These are phyloP conservation scores for Sminthurides aquaticus DNA, from an alignment of 2,888 invertebrate genomes.

Conservation along the genomic window DNA sequence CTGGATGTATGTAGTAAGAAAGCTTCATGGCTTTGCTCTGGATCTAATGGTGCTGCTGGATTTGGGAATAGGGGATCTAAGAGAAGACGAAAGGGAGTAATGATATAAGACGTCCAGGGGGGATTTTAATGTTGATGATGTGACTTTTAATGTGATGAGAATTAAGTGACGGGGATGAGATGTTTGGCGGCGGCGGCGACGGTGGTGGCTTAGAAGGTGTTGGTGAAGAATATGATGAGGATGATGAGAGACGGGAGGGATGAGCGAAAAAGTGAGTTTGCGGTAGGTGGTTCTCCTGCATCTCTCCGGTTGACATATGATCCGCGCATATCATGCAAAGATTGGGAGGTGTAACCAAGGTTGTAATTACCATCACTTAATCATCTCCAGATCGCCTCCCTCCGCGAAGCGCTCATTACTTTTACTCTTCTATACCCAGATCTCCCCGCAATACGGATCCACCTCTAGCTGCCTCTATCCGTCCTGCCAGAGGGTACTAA, in stretches of 20 bases:
- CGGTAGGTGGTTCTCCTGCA: slow-evolving; percentile 17
- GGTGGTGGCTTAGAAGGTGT: neutral
- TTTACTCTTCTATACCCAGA: slow-evolving; percentile 13
- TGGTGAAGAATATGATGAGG: neutral
- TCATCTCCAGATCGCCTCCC: slow-evolving; percentile 30
- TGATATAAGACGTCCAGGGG: neutral
- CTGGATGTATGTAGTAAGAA: too few relatives aligned
- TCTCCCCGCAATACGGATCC: neutral
- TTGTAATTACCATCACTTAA: slow-evolving; percentile 37
- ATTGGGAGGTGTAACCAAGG: slow-evolving; percentile 31
- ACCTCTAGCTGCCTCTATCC: neutral
- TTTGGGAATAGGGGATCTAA: too few relatives aligned
- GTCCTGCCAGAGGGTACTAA: too few relatives aligned
- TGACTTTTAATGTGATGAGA: neutral
- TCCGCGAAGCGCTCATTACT: slow-evolving; percentile 24
- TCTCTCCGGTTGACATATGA: slow-evolving; percentile 24
- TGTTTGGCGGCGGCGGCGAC: neutral
- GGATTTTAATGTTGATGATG: neutral
- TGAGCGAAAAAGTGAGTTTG: slow-evolving; percentile 20
- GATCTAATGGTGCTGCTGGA: too few relatives aligned
- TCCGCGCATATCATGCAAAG: slow-evolving; percentile 27
- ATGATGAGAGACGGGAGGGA: neutral
- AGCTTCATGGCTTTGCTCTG: too few relatives aligned
- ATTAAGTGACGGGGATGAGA: neutral
- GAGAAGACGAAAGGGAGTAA: too few relatives aligned